Percentiles rank a stretch among this genome's conserved stretches.
These are phyloP conservation scores for Neolamprologus longior DNA, from an alignment of 2,113 vertebrate species.

Conservation along the genomic window DNA sequence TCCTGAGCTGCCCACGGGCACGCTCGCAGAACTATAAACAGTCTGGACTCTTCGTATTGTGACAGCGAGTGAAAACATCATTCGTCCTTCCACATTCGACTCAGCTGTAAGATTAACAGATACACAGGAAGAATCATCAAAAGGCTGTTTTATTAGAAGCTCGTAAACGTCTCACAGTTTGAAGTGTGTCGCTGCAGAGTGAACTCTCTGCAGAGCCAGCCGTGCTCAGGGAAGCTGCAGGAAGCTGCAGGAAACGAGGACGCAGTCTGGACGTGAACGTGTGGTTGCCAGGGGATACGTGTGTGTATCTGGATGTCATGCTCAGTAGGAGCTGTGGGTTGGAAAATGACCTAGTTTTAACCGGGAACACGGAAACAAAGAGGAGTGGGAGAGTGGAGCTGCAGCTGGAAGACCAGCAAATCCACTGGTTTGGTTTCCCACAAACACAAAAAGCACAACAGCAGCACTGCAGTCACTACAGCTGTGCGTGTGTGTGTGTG, in stretches of 20 bases:
- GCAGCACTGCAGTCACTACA: neutral
- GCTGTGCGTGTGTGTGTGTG: neutral
- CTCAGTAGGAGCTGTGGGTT: conserved; percentile 48
- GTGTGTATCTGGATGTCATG: conserved; percentile 40
- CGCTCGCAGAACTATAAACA: neutral
- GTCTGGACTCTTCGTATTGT: neutral
- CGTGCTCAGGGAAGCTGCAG: neutral
- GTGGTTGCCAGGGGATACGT: conserved; percentile 38
- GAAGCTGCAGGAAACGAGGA: neutral
- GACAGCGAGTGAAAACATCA: neutral
- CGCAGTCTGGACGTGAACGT: neutral
- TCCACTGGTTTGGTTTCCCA: conserved; percentile 2
- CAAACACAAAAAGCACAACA: neutral
- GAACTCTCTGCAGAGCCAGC: neutral
- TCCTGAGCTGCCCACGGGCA: neutral
- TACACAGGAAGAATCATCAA: neutral
- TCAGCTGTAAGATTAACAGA: neutral
- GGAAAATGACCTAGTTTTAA: conserved; percentile 74
- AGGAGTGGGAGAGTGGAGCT: neutral
- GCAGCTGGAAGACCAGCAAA: neutral
- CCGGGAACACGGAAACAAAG: neutral
- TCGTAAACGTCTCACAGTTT: neutral
- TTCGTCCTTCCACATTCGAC: neutral
- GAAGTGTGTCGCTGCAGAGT: neutral
- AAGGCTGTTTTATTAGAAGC: neutral